Evolutionary conservation across 2,888 invertebrate genomes (phyloP), one percentile per base, ranked within the genome.

Genomic region (Eupeodes latifasciatus): DNA sequence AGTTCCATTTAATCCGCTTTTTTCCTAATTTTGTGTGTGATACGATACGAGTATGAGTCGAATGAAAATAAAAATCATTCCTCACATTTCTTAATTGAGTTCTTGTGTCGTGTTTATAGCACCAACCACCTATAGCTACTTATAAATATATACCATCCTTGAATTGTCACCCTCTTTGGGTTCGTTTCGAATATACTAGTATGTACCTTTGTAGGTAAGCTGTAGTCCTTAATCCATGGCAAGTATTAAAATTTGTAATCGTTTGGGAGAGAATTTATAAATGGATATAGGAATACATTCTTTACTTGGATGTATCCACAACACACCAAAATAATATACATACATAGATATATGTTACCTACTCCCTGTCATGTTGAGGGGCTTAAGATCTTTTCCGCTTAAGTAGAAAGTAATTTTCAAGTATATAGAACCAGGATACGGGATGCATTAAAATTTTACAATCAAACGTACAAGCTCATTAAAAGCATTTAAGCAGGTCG

Each of bases 1-100:
- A 83, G 79, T 86, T 79, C 66, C 71, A 71, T 83, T 86, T 86
- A 86, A 86, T 82, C 86, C 79, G 75, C 79, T 86, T 86, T 82
- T 51, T 62, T 62, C 79, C 64, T 86, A 51, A 75, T 69, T 78
- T 69, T 44, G 36, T 75, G 67, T 67, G 53, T 40, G 53, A 69
- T 69, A 40, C 34, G 40, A 7, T 40, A 9, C 40, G 6, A 27
- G 3, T 27, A 27, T 27, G 27, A 27, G 40, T 40, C n/a, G 62
- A 47, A 51, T 10, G 55, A 64, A 62, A 81, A 75, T 62, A 55
- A 69, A 72, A 62, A 51, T 66, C 51, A 51, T 77, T 74, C 59
- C 47, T 71, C 78, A 71, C 53, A 69, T 69, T 75, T 83, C 83
- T 79, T 86, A 86, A 83, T 86, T 86, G 86, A 86, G 86, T 86